Base-by-base conservation (phyloP, 2,888 invertebrate species). In the Gasteruption jaculator region DNA sequence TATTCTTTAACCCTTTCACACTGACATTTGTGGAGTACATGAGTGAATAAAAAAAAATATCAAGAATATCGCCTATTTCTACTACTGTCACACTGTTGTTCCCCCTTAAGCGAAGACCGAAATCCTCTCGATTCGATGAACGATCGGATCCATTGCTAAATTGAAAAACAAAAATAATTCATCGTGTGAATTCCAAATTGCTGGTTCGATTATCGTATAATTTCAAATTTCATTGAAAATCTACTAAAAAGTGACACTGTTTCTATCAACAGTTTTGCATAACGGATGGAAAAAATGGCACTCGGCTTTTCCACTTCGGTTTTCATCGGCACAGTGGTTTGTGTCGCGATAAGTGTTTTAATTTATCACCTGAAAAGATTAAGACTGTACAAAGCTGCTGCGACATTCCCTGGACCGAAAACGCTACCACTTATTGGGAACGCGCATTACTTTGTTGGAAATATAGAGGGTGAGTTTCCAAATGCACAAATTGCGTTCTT, bases 361-460 rank as follows among this genome's bases (percentile, higher is more conserved):
- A 10, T 50, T 1, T 50, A 49, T 31, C 46, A 53, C 32, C 15
- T 42, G 3, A 41, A 27, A 15, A 46, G 50, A 36, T 29, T 46
- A 6, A 34, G 33, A n/a, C 31, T 54, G 24, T 53, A 54, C 30
- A 43, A 32, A 12, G 40, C 24, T 24, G n/a, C n/a, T 1, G 47
- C 46, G n/a, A n/a, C n/a, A n/a, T 53, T 52, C 43, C 48, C 54
- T 1, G 61, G 61, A 6, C 61, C 61, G 5, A 32, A 31, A 8
- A 16, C 43, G 2, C 35, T 52, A 12, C 61, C 61, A 12, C 22
- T 60, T 20, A 38, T 61, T 12, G 61, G 61, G 5, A 60, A 50
- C 33, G 52, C 56, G 16, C 56, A 53, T 35, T 41, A 34, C 20
- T 61, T 60, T 35, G 36, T 54, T 1, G 61, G 60, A 16, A 49